These are phyloP conservation scores for Apamea monoglypha DNA, from an alignment of 2,888 invertebrate species.

Conservation along the genomic window DNA sequence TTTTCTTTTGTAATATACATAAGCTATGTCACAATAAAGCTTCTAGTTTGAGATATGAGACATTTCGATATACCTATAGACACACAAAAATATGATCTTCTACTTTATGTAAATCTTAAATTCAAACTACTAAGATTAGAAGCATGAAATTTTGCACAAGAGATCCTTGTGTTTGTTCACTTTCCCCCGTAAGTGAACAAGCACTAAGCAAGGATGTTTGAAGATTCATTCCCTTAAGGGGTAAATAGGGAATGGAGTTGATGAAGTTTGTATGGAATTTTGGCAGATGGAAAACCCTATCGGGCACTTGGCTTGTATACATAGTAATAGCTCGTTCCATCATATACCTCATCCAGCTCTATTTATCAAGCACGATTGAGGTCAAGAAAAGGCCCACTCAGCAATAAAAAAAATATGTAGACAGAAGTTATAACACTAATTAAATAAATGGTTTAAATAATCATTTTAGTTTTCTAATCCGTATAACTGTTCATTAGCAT, in stretches of 20 bases:
- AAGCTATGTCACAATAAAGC: not conserved
- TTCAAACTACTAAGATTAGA: not conserved
- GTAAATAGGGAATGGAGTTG: not conserved
- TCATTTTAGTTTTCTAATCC: not conserved
- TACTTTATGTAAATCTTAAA: not conserved
- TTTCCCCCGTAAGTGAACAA: not conserved
- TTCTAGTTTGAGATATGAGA: not conserved
- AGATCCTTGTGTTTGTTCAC: not conserved
- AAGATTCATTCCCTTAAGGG: not conserved
- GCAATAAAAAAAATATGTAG: not conserved
- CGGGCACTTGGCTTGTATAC: not conserved
- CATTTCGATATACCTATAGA: no score
- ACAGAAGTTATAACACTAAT: not conserved
- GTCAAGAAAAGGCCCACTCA: not conserved
- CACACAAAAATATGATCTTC: not conserved
- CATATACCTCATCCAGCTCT: not conserved
- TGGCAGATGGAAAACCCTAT: not conserved
- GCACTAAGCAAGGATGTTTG: not conserved
- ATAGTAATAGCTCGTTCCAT: not conserved
- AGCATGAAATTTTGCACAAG: not conserved
- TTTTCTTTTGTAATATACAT: not conserved
- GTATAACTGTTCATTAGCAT: conserved; percentile 43
- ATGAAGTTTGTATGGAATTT: not conserved
- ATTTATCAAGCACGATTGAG: not conserved
- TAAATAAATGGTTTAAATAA: not conserved